phyloP scores from a whole-genome alignment of 2,888 invertebrate species.

The Deilephila porcellus region DNA sequence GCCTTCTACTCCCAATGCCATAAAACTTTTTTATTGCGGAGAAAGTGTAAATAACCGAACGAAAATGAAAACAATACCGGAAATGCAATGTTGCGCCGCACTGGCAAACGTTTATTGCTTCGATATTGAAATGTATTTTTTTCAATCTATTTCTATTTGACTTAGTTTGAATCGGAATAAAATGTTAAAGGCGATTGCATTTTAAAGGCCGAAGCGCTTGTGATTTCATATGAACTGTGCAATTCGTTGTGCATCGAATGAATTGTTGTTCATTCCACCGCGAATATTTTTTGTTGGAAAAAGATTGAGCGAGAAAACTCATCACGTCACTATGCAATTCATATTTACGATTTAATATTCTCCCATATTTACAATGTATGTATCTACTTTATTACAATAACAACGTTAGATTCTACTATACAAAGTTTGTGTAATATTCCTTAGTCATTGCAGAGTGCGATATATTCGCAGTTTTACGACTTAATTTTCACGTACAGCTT shows the following conservation, averaged over 20 bases:
- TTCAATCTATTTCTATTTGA: conserved; percentile 24
- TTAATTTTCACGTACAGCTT: too few species aligned
- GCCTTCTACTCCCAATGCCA: conserved; percentile 28
- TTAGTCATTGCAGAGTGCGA: too few species aligned
- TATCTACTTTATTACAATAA: too few species aligned
- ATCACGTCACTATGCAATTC: neutral
- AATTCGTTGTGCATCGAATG: neutral
- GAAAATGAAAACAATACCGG: conserved; percentile 32
- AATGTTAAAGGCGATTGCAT: neutral
- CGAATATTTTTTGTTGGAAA: neutral
- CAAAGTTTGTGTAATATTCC: too few species aligned
- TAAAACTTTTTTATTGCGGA: conserved; percentile 32
- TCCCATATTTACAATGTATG: too few species aligned
- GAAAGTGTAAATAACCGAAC: conserved; percentile 33
- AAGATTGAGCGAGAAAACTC: neutral
- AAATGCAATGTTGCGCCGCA: conserved; percentile 35
- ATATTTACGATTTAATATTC: too few species aligned
- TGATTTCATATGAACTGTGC: neutral
- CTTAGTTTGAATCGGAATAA: neutral
- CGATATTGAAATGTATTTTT: conserved; percentile 14
- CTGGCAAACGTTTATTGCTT: conserved; percentile 16
- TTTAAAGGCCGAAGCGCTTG: neutral
- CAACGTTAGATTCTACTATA: too few species aligned
- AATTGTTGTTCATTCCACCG: neutral
- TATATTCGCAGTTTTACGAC: too few species aligned